Conservation (phyloP, 2,888 invertebrate genomes). For the Agrotis clavis region DNA sequence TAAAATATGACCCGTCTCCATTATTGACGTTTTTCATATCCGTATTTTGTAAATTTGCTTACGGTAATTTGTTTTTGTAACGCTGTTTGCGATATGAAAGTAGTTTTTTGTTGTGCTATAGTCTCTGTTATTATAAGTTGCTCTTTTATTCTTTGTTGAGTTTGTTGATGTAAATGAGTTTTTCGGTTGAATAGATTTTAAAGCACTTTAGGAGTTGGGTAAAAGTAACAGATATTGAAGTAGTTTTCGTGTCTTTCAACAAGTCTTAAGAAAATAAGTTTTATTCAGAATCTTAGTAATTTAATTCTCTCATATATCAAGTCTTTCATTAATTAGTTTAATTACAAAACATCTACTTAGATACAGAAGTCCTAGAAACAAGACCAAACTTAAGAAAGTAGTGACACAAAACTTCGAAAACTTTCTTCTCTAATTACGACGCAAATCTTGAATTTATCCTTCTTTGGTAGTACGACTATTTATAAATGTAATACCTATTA, state of each 20-base stretch:
- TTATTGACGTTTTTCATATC: conserved; percentile 65
- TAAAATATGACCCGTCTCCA: conserved; percentile 64
- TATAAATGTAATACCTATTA: too few relatives aligned
- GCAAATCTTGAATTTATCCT: conserved; percentile 1
- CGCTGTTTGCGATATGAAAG: conserved; percentile 37
- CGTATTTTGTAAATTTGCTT: conserved; percentile 55
- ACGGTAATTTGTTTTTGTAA: conserved; percentile 52
- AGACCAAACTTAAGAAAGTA: conserved; percentile 19
- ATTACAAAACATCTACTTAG: conserved; percentile 7
- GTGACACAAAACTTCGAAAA: conserved; percentile 1
- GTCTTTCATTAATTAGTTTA: conserved; percentile 20
- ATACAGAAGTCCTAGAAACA: conserved; percentile 20
- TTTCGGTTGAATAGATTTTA: conserved; percentile 6
- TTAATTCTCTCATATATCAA: conserved; percentile 11
- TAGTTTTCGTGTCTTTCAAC: background rate
- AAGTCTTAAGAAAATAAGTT: background rate
- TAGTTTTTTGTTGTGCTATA: conserved; percentile 31
- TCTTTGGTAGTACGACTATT: background rate
- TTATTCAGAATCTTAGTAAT: background rate
- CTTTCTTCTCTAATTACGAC: conserved; percentile 19
- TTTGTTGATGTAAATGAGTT: background rate
- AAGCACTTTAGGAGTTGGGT: background rate
- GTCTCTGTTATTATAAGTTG: background rate
- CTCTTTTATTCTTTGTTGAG: background rate
- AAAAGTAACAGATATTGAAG: background rate